Conservation (phyloP, 2,113 vertebrate species). For the Promerops cafer region DNA sequence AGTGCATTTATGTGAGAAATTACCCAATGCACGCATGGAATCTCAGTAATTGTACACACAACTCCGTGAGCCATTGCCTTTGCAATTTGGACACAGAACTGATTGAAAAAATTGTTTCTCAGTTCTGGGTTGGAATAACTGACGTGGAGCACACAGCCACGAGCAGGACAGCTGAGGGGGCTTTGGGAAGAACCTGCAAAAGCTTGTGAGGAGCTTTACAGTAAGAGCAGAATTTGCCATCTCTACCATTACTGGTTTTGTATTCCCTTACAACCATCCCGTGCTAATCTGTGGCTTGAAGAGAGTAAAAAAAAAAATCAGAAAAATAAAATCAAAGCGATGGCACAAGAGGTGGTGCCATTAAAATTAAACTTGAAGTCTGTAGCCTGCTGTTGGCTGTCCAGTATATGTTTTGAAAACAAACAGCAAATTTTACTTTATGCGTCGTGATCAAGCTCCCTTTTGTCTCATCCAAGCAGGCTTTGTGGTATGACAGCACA, state of each 20-base stretch:
- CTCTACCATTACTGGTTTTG: not conserved
- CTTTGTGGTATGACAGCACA: not conserved
- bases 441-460: not conserved
- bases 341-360: not conserved
- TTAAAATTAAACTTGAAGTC: not conserved
- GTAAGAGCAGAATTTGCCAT: not conserved
- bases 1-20: conserved; percentile 65
- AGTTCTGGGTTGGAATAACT: not conserved
- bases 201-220: not conserved
- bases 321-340: not conserved
- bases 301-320: not conserved
- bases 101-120: conserved; percentile 24
- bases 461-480: not conserved
- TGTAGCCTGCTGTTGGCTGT: not conserved
- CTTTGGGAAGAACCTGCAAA: not conserved
- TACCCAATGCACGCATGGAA: conserved; percentile 38
- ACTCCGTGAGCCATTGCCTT: conserved; percentile 5
- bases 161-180: not conserved
- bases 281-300: not conserved
- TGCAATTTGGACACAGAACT: conserved; percentile 48
- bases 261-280: not conserved
- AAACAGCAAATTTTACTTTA: not conserved
- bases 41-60: conserved; percentile 58
- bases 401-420: not conserved
- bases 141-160: not conserved